A percentile compares a stretch with the other conserved stretches of the same genome.
These are phyloP conservation scores for Erebia aethiops DNA, from an alignment of 2,888 invertebrate species.

Conservation along the genomic window DNA sequence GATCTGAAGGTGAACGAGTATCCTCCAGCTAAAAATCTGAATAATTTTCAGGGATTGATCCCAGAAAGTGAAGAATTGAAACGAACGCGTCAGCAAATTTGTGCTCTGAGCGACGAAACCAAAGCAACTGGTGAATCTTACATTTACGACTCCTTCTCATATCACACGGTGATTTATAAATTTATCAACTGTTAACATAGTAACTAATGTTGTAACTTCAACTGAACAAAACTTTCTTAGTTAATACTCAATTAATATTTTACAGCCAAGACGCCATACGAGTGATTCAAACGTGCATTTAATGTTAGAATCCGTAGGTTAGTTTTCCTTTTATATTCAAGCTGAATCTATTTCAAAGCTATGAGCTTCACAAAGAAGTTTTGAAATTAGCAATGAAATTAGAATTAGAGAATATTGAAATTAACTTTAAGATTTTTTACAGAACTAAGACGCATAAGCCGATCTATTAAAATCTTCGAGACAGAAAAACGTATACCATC, in stretches of 20 bases:
- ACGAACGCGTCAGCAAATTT: conserved; percentile 55
- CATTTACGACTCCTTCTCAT: conserved; percentile 5
- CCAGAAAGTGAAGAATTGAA: conserved; percentile 53
- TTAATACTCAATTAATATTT: background rate
- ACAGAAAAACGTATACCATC: conserved; percentile 30
- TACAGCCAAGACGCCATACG: conserved; percentile 9
- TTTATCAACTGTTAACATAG: background rate
- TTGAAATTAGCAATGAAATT: no score
- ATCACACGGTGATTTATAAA: background rate
- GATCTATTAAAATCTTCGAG: conserved; percentile 29
- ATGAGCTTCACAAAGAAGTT: no score
- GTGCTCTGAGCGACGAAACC: conserved; percentile 54
- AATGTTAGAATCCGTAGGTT: background rate
- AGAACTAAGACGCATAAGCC: conserved; percentile 27
- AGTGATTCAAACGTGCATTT: background rate
- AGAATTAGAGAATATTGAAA: no score
- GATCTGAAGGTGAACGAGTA: background rate
- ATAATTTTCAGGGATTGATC: conserved; percentile 51
- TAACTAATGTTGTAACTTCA: background rate
- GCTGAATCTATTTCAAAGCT: background rate
- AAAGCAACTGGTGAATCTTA: conserved; percentile 46
- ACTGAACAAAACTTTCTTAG: background rate
- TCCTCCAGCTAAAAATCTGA: background rate
- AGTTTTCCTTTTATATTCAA: background rate
- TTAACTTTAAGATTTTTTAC: background rate